Percentiles rank a stretch among this genome's conserved stretches.
phyloP scores from a whole-genome alignment of 2,888 invertebrate genomes.

The Gastrophysa polygoni region DNA sequence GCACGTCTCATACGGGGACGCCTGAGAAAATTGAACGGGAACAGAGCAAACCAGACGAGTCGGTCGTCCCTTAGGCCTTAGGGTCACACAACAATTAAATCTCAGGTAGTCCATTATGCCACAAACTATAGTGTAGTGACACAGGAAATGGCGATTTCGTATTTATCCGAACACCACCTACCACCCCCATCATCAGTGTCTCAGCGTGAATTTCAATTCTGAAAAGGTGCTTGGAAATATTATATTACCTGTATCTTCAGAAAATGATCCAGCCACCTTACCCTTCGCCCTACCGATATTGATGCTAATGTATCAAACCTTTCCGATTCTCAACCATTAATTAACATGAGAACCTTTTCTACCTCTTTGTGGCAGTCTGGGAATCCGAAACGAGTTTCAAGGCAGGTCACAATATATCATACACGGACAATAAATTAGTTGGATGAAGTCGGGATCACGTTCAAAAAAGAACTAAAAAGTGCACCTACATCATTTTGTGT shows the following conservation, averaged over 20 bases:
- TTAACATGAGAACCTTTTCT: slow-evolving; percentile 14
- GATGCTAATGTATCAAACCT: slow-evolving; percentile 15
- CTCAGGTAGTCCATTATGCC: no score
- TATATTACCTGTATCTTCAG: background rate
- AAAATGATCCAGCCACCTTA: background rate
- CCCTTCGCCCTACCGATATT: slow-evolving; percentile 8
- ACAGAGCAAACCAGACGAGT: no score
- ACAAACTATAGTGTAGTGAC: no score
- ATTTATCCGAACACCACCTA: no score
- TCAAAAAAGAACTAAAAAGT: slow-evolving; percentile 13
- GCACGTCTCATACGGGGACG: no score
- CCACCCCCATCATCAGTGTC: no score
- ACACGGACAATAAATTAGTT: slow-evolving; percentile 23
- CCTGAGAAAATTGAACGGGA: no score
- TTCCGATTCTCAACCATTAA: slow-evolving; percentile 15
- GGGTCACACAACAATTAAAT: no score
- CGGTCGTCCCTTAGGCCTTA: no score
- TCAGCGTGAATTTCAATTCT: no score
- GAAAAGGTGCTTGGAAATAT: no score
- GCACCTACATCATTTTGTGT: slow-evolving; percentile 5
- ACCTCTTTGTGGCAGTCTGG: slow-evolving; percentile 19
- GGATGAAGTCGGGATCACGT: slow-evolving; percentile 24
- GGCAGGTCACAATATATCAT: slow-evolving; percentile 24
- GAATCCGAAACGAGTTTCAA: slow-evolving; percentile 23
- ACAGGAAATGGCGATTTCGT: no score